Conservation (phyloP, 2,888 invertebrate species). For the Zaprionus obscuricornis region DNA sequence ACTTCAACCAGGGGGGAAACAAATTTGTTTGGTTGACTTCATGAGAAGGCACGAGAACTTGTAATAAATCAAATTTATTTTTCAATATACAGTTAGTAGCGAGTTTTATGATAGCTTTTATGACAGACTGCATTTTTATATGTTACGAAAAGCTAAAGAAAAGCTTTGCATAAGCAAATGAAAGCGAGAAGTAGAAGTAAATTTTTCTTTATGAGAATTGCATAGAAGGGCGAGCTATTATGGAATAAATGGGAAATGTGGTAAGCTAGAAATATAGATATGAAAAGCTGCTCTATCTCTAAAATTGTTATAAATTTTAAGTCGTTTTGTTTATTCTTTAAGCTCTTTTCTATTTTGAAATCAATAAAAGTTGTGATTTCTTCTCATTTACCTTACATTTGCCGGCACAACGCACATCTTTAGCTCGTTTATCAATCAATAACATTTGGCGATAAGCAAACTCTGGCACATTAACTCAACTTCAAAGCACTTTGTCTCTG, state of each 20-base stretch:
- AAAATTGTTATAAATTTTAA: too few relatives aligned
- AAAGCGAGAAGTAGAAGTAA: not conserved
- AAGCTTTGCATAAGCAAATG: not conserved
- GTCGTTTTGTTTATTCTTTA: too few relatives aligned
- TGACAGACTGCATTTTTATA: constrained; percentile 17
- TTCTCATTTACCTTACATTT: too few relatives aligned
- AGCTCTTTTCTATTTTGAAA: too few relatives aligned
- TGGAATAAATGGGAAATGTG: too few relatives aligned
- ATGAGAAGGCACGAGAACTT: constrained; percentile 18
- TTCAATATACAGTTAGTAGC: constrained; percentile 53
- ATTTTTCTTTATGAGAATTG: constrained; percentile 9
- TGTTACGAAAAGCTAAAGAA: constrained; percentile 1
- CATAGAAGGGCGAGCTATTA: not conserved
- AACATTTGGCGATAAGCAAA: constrained; percentile 51
- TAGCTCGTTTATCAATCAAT: constrained; percentile 70
- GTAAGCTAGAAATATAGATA: too few relatives aligned
- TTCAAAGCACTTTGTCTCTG: constrained; percentile 71
- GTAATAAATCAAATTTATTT: constrained; percentile 64
- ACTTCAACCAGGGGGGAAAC: too few relatives aligned
- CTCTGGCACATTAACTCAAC: constrained; percentile 47
- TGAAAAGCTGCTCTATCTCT: not conserved
- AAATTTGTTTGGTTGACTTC: not conserved
- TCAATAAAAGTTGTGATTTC: too few relatives aligned
- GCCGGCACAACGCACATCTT: too few relatives aligned
- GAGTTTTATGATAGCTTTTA: constrained; percentile 30